These are phyloP conservation scores for Orthonevra nobilis DNA, from an alignment of 2,888 invertebrate genomes.

Conservation along the genomic window DNA sequence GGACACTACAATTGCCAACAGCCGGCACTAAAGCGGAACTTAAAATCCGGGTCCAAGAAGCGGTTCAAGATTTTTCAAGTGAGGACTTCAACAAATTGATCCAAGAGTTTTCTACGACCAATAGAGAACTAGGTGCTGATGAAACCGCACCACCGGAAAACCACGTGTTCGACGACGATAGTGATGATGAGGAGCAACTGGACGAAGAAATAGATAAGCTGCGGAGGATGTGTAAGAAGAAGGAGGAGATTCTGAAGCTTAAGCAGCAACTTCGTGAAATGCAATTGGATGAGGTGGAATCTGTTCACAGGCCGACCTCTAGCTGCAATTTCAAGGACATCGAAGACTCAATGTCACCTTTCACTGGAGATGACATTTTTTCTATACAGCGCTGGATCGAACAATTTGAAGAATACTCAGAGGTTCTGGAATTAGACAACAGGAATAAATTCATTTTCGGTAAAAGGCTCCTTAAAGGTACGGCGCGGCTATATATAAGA, in stretches of 20 bases:
- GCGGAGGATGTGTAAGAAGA: neutral
- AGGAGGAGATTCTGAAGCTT: neutral
- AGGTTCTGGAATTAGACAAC: neutral
- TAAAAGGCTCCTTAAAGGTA: constrained; percentile 4
- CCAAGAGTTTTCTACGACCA: no score
- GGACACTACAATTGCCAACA: no score
- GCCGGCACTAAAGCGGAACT: no score
- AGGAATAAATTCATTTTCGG: constrained; percentile 3
- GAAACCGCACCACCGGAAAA: no score
- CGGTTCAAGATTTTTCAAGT: no score
- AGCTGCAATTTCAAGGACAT: neutral
- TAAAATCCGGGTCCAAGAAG: no score
- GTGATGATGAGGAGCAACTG: neutral
- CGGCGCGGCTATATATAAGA: constrained; percentile 1
- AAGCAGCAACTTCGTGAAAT: neutral
- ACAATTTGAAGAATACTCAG: constrained; percentile 1
- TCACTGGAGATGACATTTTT: neutral
- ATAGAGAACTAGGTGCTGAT: no score
- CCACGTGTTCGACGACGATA: no score
- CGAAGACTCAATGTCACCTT: neutral
- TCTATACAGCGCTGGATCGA: constrained; percentile 3
- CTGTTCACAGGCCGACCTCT: neutral
- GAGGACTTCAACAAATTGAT: no score
- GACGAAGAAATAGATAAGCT: neutral
- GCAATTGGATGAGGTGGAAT: neutral